Percentiles rank a stretch among this genome's conserved stretches.
Evolutionary conservation across 2,113 vertebrate genomes (phyloP).

Genomic region (Narcine bancroftii): DNA sequence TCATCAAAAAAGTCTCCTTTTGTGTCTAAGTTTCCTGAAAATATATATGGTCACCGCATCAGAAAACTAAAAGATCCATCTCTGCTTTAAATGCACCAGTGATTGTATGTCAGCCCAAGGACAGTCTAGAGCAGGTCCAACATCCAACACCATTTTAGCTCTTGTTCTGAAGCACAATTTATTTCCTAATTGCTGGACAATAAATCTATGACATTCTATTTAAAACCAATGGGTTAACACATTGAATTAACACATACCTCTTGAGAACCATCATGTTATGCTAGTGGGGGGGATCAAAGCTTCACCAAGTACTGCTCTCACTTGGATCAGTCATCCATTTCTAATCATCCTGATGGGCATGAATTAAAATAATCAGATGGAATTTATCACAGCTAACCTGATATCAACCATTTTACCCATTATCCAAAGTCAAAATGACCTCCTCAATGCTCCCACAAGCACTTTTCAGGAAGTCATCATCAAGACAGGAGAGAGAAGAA

Average conservation of each 20-base stretch:
- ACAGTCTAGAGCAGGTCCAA: no score
- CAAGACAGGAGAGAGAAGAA: background rate
- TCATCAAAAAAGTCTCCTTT: no score
- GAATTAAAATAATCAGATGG: background rate
- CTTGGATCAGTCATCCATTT: background rate
- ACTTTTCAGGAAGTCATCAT: background rate
- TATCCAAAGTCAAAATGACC: background rate
- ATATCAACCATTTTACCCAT: background rate
- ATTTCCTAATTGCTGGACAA: no score
- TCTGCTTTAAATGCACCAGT: no score
- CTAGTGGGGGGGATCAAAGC: background rate
- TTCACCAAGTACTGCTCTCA: background rate
- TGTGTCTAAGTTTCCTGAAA: no score
- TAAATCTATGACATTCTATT: background rate
- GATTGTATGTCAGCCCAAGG: no score
- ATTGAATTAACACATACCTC: background rate
- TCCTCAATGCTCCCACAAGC: background rate
- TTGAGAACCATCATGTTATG: background rate
- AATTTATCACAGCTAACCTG: background rate
- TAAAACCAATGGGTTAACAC: background rate
- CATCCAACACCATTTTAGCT: no score
- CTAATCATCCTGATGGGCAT: background rate
- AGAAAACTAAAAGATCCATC: no score
- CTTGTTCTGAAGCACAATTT: no score
- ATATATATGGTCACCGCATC: no score